phyloP scores from a whole-genome alignment of 2,113 vertebrate species.

The Callocephalon fimbriatum region DNA sequence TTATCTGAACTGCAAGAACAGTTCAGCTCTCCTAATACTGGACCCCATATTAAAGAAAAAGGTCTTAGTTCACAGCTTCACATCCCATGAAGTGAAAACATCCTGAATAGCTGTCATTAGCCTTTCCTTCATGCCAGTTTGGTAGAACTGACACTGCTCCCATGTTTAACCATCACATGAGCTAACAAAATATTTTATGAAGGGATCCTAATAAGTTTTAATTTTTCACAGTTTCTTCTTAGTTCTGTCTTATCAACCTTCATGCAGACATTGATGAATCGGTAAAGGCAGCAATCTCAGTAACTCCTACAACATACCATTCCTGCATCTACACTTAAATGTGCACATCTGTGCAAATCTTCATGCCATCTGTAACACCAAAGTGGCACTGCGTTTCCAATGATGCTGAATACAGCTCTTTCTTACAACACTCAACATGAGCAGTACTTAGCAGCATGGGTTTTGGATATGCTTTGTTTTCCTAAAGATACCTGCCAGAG shows the following conservation, averaged over 20 bases:
- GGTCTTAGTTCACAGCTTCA: neutral
- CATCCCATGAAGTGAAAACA: neutral
- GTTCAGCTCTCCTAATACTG: neutral
- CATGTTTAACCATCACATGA: neutral
- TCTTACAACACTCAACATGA: neutral
- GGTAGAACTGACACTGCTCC: neutral
- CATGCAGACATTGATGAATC: neutral
- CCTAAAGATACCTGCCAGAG: neutral
- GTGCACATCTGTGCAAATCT: neutral
- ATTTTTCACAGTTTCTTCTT: neutral
- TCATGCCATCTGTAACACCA: neutral
- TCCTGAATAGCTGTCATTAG: neutral
- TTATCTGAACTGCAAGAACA: neutral
- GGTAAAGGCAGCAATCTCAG: neutral
- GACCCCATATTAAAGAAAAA: neutral
- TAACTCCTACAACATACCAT: neutral
- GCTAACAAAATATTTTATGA: neutral
- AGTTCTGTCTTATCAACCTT: neutral
- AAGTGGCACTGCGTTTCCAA: neutral
- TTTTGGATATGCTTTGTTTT: neutral
- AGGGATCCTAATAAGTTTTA: neutral
- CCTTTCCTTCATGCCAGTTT: neutral
- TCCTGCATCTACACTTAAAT: neutral
- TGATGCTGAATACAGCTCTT: neutral
- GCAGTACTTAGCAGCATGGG: neutral